These are phyloP conservation scores for Natator depressus DNA, from an alignment of 2,113 vertebrate species.

Conservation along the genomic window DNA sequence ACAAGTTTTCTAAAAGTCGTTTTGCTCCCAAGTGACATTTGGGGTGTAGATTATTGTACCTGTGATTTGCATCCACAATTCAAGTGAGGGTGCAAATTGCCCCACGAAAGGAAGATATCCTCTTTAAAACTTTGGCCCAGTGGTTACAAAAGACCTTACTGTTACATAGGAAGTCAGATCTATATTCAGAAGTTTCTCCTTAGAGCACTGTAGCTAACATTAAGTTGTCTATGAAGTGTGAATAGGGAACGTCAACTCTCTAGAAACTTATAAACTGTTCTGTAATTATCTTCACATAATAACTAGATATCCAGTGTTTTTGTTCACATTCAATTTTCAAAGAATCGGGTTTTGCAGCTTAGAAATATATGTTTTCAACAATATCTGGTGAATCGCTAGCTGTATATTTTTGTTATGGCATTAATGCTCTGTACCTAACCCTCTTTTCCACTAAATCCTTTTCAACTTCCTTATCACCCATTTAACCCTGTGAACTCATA, in stretches of 20 bases:
- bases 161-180: not conserved
- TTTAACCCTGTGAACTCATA: not conserved
- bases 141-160: not conserved
- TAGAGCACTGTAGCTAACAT: not conserved
- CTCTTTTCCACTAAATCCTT: not conserved
- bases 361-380: not conserved
- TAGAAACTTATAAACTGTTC: not conserved
- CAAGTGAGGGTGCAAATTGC: not conserved
- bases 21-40: not conserved
- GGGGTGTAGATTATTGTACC: not conserved
- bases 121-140: not conserved
- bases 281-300: not conserved
- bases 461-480: not conserved
- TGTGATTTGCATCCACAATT: not conserved
- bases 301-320: not conserved
- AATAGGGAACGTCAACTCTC: not conserved
- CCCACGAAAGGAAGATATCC: not conserved
- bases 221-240: not conserved
- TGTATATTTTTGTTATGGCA: not conserved
- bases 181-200: not conserved
- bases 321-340: not conserved
- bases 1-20: not conserved
- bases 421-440: not conserved
- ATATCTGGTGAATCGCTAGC: not conserved
- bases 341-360: not conserved